Base-by-base conservation (phyloP, 2,113 vertebrate genomes). In the Centrocercus urophasianus region DNA sequence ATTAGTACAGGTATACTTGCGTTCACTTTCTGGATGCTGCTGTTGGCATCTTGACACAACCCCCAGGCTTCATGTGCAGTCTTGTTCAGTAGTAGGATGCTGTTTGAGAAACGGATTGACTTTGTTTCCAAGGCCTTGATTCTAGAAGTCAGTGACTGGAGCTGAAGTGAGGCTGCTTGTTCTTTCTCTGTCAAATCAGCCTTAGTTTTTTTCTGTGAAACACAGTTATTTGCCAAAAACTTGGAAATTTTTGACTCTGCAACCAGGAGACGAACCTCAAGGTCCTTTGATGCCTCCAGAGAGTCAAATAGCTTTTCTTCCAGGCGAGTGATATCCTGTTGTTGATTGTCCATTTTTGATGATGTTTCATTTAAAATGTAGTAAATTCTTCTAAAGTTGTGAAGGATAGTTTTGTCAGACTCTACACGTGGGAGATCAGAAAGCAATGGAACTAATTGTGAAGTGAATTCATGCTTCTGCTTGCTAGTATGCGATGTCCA, bases 41-140 rank as follows among this genome's bases (percentile, higher is more conserved):
- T 75, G 47, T 90, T 96, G 72, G 96, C 19, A 48, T 94, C 93
- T 63, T 85, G 95, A 91, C 98, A 98, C 61, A 95, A 50, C 3
- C 24, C 63, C 93, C 97, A 90, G 63, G 96, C 91, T 78, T 98
- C 96, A 1, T 92, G 79, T 30, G 97, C 95, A 40, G 97, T 98
- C 92, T 95, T 97, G 57, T 98, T 98, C 85, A 98, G 40, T n/a
- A 94, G 86, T 6, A 97, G 97, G 61, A 98, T 92, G 34, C 36
- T 47, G 34, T 96, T 70, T 21, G 98, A 98, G 71, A 98, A 90
- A 36, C 90, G 90, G 42, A 97, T 96, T 0, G 97, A 98, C 94
- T 98, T 98, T 78, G 91, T 93, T 96, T 98, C 97, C 43, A 98
- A 90, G 6, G 97, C 96, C 87, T 96, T 98, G 78, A 98, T 93